phyloP scores from a whole-genome alignment of 2,113 vertebrate species.

The Sylvia atricapilla region DNA sequence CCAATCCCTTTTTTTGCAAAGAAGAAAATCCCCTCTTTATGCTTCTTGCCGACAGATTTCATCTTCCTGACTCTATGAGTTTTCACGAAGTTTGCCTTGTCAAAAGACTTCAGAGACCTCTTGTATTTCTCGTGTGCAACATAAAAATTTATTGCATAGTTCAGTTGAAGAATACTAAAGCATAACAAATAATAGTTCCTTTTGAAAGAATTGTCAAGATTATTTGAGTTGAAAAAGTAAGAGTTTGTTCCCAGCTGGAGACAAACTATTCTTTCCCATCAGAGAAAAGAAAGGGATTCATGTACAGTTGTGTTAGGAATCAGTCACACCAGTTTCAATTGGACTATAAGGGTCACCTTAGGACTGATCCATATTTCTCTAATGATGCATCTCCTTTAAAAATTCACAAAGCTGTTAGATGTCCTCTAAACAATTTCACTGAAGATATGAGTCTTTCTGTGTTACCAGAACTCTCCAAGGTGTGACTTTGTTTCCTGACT shows the following conservation, averaged over 20 bases:
- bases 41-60: background rate
- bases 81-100: background rate
- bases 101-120: background rate
- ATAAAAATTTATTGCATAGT: background rate
- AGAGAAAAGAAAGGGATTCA: background rate
- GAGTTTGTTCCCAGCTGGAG: background rate
- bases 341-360: background rate
- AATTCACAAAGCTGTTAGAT: background rate
- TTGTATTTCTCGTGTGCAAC: background rate
- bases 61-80: background rate
- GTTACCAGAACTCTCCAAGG: background rate
- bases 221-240: background rate
- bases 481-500: background rate
- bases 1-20: background rate
- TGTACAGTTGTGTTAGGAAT: background rate
- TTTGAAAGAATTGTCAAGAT: background rate
- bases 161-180: background rate
- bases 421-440: background rate
- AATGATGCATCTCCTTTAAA: background rate
- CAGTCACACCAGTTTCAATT: background rate
- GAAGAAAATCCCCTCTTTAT: background rate
- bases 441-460: background rate
- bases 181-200: background rate
- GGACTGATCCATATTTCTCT: background rate
- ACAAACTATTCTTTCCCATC: background rate